Base-by-base conservation (phyloP, 2,113 vertebrate species). In the Motacilla tschutschensis region DNA sequence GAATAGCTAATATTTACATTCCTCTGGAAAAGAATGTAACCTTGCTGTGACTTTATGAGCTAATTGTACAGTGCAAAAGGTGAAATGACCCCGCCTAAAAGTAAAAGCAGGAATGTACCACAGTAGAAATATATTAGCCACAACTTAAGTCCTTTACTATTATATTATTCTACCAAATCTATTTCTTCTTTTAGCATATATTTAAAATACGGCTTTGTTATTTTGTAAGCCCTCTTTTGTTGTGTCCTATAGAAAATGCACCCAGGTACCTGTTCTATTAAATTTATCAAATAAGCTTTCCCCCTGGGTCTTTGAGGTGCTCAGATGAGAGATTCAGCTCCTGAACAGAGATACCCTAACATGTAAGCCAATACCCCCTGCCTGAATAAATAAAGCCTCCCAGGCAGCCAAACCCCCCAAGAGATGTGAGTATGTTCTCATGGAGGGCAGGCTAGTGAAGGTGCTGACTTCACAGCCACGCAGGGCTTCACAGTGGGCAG, bases 1-100 rank as follows among this genome's bases (percentile, higher is more conserved):
- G 54, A 66, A 70, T 12, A 70, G 55, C 25, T 91, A 84, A 69
- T 95, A 73, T 57, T 87, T 74, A 60, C 24, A 54, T 77, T 83
- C 17, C 40, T 86, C 33, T 57, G n/a, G 85, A 75, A 79, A 65
- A 87, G 14, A 73, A 65, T 70, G 22, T 31, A 73, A 50, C 38
- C n/a, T 74, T 72, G 59, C 33, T 74, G 7, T 80, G 50, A 60
- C 31, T 62, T 67, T 71, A 9, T 35, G 7, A 64, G 22, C 35
- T 58, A 28, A 25, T 25, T 69, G 33, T 29, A 46, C n/a, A 33
- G 36, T 40, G 11, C 15, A 29, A 84, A 81, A 83, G 9, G 22
- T 26, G 7, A 53, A 54, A 50, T 64, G 55, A 69, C 44, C 12
- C 48, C 62, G 11, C 46, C 6, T 72, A 8, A 72, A 79, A 90